Evolutionary conservation across 2,888 invertebrate species (phyloP), one percentile per base, ranked within the genome.

Genomic region (Teleogryllus oceanicus): DNA sequence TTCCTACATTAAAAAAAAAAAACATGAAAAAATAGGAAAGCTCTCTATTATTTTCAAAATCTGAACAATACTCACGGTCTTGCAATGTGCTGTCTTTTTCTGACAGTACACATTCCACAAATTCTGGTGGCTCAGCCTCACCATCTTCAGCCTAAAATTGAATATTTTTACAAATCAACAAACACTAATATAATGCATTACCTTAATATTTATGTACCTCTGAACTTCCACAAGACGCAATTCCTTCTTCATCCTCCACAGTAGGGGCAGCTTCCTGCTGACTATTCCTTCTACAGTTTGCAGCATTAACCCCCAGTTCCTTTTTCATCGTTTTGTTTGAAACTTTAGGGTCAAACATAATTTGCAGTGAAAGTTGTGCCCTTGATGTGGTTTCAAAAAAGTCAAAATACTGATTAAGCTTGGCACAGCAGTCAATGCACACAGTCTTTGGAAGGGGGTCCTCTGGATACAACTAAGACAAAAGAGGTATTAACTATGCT

Each of bases 381-480:
- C 84, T 82, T 49, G 84, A 83, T n/a, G 85, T 84, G 74, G 83
- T 83, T 80, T 84, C 84, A 79, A 84, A 85, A 81, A 85, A 85
- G 49, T 84, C 84, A 78, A 84, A 85, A 78, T 83, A 85, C 77
- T 84, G 83, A 78, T 84, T 84, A 51, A 86, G 76, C 80, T 84
- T 85, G 49, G 81, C 81, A 79, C 83, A 85, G 80, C 85, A 86
- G 24, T 82, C 81, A 10, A 83, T 80, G 80, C 85, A 85, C 50
- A 85, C 83, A 49, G 83, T 83, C 82, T 84, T 85, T 24, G 85
- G 85, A 16, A 85, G 82, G 13, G 83, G 81, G 82, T 86, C 86
- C 76, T 85, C 84, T 2, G 83, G 83, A 79, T 83, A 84, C 18
- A 85, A 83, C 85, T 85, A 80, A 16, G 82, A 80, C 79, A 78